Evolutionary conservation across 2,797 vertebrate species (phyloP).

Genomic region (Labroides dimidiatus): DNA sequence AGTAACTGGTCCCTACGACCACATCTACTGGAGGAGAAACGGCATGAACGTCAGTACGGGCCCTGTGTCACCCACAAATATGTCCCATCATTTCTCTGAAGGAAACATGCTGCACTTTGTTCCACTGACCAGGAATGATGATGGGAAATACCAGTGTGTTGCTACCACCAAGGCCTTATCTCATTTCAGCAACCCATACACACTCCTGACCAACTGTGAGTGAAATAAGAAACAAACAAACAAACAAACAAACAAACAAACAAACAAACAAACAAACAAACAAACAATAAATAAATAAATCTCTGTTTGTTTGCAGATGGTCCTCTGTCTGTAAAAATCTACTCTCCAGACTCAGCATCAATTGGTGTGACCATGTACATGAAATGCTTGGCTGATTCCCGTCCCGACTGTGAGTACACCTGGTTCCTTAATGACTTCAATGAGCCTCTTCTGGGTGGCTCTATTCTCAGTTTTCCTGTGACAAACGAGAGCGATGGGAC

Average conservation of each 20-base stretch:
- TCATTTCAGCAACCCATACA: constrained; percentile 41
- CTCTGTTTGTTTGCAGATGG: constrained; percentile 74
- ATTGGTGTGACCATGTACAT: neutral
- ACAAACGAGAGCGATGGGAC: constrained; percentile 6
- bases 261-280: no score
- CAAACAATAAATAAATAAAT: no score
- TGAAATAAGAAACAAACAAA: constrained; percentile 18
- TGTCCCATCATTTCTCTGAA: constrained; percentile 18
- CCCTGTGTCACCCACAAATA: neutral
- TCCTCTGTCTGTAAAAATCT: constrained; percentile 67
- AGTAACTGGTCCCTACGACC: constrained; percentile 60
- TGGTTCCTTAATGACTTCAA: constrained; percentile 63
- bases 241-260: no score
- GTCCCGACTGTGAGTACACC: constrained; percentile 66
- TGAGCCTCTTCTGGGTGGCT: rapidly evolving
- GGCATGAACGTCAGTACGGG: constrained; percentile 9
- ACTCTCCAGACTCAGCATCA: constrained; percentile 6
- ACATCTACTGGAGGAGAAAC: constrained; percentile 72
- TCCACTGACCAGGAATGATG: constrained; percentile 32
- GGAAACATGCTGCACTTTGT: constrained; percentile 66
- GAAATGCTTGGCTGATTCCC: constrained; percentile 69
- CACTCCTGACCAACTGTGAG: constrained; percentile 77
- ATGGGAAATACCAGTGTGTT: constrained; percentile 74
- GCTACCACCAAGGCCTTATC: constrained; percentile 45
- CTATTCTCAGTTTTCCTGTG: constrained; percentile 26